Base-by-base conservation (phyloP, 2,888 invertebrate genomes). In the Erebia aethiops region DNA sequence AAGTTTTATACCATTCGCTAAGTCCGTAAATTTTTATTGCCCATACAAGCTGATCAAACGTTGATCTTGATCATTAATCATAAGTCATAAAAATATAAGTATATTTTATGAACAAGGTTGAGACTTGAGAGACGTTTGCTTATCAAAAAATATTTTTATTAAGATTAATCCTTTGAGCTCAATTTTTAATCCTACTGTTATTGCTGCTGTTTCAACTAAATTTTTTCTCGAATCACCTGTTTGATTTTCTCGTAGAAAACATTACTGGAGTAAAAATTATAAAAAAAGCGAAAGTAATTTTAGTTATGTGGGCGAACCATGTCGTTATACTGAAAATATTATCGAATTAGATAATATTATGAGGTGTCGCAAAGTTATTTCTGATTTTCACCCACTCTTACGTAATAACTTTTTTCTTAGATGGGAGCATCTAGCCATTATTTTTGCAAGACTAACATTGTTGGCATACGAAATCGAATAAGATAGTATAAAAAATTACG, bases 401-500 rank as follows among this genome's bases (percentile, higher is more conserved):
- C 67, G 67, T 74, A 74, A 75, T 49, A 70, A 61, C 54, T 62
- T 71, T 75, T 72, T 65, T 66, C 67, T 68, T 71, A 56, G 54
- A 68, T 68, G 56, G 67, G 57, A 71, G 51, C 56, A 61, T 66
- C 64, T 60, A 70, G 67, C 63, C 67, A 71, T 71, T 73, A 72
- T 70, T 73, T 69, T 62, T 68, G 71, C 61, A 21, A 56, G 60
- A 69, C 69, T 69, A 71, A 73, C 73, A 74, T 73, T 75, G 77
- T 78, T 77, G 77, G 75, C 76, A 75, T 77, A 73, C 72, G 71
- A 69, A 71, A 65, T 71, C 75, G 63, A 73, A 74, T 76, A 69
- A 74, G 76, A 74, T 57, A 62, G 65, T 69, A 35, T 62, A 68
- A 73, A 58, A 70, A 70, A 49, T 58, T 49, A 64, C 74, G 57